These are phyloP conservation scores for Ceryle rudis DNA, from an alignment of 2,797 vertebrate genomes.

Conservation along the genomic window DNA sequence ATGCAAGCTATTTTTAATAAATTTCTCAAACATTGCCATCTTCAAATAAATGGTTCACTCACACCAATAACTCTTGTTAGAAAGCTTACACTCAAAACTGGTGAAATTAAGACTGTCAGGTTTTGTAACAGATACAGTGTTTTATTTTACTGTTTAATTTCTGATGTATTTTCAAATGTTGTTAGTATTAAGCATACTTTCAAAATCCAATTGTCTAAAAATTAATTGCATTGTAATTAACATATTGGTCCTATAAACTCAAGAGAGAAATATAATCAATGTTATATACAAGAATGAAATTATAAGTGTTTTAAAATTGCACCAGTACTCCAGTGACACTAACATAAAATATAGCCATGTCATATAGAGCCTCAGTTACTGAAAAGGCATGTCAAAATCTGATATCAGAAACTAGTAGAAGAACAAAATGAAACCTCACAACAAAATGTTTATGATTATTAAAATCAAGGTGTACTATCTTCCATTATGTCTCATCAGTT, in stretches of 20 bases:
- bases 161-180: not conserved
- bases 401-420: not conserved
- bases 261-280: not conserved
- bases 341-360: not conserved
- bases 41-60: not conserved
- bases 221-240: not conserved
- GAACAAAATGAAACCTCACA: not conserved
- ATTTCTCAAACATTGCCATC: not conserved
- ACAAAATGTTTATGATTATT: not conserved
- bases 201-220: not conserved
- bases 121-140: not conserved
- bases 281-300: not conserved
- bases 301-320: not conserved
- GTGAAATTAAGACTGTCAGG: not conserved
- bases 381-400: not conserved
- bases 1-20: not conserved
- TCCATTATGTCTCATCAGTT: conserved; percentile 5
- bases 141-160: not conserved
- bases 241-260: not conserved
- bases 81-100: not conserved
- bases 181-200: not conserved
- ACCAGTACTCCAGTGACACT: not conserved
- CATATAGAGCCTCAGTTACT: not conserved
- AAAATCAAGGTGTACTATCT: conserved; percentile 39
- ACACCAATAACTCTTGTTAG: not conserved